Evolutionary conservation across 92 coral and sea anemone species (phyloP), one percentile per base, ranked within the genome.

Genomic region (Parazoanthus swiftii): DNA sequence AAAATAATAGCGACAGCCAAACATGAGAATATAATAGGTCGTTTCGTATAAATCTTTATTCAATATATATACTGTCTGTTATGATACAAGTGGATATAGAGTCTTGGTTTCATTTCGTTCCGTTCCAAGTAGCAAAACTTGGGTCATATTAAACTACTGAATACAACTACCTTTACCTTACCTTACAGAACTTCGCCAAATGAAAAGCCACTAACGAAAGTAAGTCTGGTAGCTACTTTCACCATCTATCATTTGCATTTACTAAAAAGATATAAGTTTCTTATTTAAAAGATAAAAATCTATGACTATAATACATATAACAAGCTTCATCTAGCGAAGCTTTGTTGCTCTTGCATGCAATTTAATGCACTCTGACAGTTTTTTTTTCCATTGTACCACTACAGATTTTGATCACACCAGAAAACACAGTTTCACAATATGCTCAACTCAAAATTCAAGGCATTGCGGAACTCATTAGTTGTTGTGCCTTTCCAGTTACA

Each of bases 41-140:
- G 26, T 63, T 63, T 63, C 85, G n/a, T 56, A 90, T 67, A 91
- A 87, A 88, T 91, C 85, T 91, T 91, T 91, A 91, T 87, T 82
- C 90, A 82, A 87, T 88, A 82, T 91, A 88, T 88, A 39, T 2
- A 86, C 70, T 76, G 85, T 91, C 89, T 91, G 83, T 76, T 89
- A 89, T 89, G 82, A 74, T 88, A 88, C 77, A 84, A 67, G 79
- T 68, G 63, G 77, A 74, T 68, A 72, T 26, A 70, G 36, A 50
- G 78, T 84, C 21, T 29, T 70, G 58, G 25, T 26, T 89, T 89
- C 36, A 79, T 84, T 77, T 29, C 51, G 51, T 84, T 77, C 21
- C 51, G 51, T 39, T 39, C 4, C 77, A 76, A 63, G 54, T 84
- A 82, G 85, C 91, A 76, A 84, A 66, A 76, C 23, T 26, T 20